A percentile compares a stretch with the other conserved stretches of the same genome.
Evolutionary conservation across 1,140 invertebrate genomes (phyloP).

Genomic region (Oppia nitens): DNA sequence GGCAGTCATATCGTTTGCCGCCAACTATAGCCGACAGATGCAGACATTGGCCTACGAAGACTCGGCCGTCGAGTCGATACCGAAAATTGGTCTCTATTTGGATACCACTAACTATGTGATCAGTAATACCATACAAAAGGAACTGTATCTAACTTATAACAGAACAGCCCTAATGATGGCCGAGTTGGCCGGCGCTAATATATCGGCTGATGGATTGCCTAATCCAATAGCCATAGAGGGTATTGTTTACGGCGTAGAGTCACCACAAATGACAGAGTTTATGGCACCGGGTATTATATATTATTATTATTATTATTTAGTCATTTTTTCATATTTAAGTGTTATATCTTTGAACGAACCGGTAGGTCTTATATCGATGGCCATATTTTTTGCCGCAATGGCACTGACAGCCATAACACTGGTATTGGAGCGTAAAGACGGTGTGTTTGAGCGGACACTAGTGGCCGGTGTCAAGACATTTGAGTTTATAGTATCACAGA

Average conservation of each 20-base stretch:
- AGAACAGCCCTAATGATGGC: neutral
- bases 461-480: conserved; percentile 71
- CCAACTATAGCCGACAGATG: conserved; percentile 11
- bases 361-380: conserved; percentile 5
- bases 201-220: neutral
- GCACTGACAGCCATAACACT: conserved; percentile 80
- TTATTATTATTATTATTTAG: conserved; percentile 52
- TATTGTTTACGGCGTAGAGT: conserved; percentile 65
- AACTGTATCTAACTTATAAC: conserved; percentile 14
- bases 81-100: conserved; percentile 7
- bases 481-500: conserved; percentile 78
- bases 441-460: conserved; percentile 67
- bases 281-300: conserved; percentile 15
- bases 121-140: conserved; percentile 16
- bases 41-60: neutral
- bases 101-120: conserved; percentile 16
- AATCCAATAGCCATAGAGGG: conserved; percentile 44
- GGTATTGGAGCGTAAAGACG: conserved; percentile 78
- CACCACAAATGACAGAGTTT: conserved; percentile 66
- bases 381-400: conserved; percentile 80
- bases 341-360: neutral
- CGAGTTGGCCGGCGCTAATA: neutral
- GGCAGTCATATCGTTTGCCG: conserved; percentile 9
- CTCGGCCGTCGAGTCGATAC: neutral
- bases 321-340: too few species aligned